A percentile compares a stretch with the other conserved stretches of the same genome.
phyloP scores from a whole-genome alignment of 2,113 vertebrate genomes.

The Oxyruncus cristatus region DNA sequence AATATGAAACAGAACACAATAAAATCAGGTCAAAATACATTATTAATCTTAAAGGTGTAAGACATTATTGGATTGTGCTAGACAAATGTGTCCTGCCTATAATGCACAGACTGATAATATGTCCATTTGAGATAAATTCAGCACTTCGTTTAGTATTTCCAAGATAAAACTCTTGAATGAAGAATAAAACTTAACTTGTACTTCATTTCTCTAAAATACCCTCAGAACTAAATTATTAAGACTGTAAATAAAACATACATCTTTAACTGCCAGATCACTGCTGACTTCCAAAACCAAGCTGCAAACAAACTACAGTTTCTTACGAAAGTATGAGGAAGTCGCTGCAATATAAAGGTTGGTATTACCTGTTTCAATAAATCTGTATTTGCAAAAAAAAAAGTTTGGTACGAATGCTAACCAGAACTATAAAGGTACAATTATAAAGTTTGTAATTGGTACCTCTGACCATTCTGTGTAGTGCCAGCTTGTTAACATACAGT shows the following conservation, averaged over 20 bases:
- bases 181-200: background rate
- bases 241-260: background rate
- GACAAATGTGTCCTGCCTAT: background rate
- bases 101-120: background rate
- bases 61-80: background rate
- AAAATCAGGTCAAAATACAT: background rate
- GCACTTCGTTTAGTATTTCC: background rate
- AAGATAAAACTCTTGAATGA: background rate
- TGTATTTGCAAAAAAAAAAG: background rate
- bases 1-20: background rate
- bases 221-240: background rate
- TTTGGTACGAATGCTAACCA: background rate
- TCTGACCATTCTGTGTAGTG: slow-evolving; percentile 94
- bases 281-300: background rate
- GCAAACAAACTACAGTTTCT: background rate
- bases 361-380: background rate
- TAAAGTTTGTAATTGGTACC: slow-evolving; percentile 69
- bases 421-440: background rate
- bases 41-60: background rate
- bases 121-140: background rate
- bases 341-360: background rate
- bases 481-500: slow-evolving; percentile 88
- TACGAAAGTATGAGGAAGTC: background rate
- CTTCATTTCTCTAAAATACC: background rate
- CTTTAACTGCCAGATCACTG: background rate